Base-by-base conservation (phyloP, 2,888 invertebrate species). In the Campopleginae sp. region DNA sequence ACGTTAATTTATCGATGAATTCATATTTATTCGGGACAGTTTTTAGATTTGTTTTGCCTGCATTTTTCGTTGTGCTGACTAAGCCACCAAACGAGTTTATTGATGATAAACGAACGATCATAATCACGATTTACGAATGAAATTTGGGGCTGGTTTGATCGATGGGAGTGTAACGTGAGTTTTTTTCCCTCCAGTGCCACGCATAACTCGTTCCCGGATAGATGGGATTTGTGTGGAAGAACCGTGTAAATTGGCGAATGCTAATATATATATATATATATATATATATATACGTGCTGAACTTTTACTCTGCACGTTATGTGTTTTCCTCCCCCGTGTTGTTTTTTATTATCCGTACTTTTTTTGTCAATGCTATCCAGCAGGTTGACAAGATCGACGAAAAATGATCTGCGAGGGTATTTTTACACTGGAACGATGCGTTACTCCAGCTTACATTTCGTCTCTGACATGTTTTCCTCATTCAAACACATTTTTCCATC, bases 111-210 rank as follows among this genome's bases (percentile, higher is more conserved):
- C 51, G 33, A 54, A 54, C 54, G 12, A 61, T 66, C 44, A 54
- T 76, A 80, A 82, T 75, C 82, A 58, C 66, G 83, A 84, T 84
- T 79, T 84, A 81, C 76, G 75, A 80, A 84, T 80, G 72, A 86
- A 86, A 84, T 86, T 82, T 70, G 58, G 70, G 61, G 58, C 27
- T 42, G 63, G 66, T 58, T 78, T 87, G 87, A 87, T 86, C 84
- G 85, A 86, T 86, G 87, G 38, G 86, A 82, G 79, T 71, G 81
- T 87, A 63, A 86, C 86, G 85, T 84, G 87, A 84, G 76, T 23
- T 58, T 58, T 27, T 58, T 27, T n/a, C 5, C 27, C 58, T 14
- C 58, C 23, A 58, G 58, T 12, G 14, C 27, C 27, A 27, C 58
- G 14, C 58, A 6, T 27, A 58, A 58, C 58, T 58, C 58, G 27